Base-by-base conservation (phyloP, 2,797 vertebrate genomes). In the Buceros bicornis region DNA sequence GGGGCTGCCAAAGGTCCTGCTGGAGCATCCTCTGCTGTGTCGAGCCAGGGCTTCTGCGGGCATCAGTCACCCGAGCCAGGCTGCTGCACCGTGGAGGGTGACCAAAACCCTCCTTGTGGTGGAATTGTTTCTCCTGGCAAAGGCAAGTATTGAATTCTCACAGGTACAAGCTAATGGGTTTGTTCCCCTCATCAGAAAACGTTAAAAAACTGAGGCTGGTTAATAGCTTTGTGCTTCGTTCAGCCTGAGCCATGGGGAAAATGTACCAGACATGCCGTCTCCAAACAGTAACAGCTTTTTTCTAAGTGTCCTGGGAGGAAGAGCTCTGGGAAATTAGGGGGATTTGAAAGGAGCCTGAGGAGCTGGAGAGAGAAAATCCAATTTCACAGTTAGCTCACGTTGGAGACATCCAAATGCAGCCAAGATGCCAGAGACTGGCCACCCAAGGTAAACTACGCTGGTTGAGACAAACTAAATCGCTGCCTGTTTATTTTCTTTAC, bases 1-100 rank as follows among this genome's bases (percentile, higher is more conserved):
- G 6, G 45, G 35, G 58, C 74, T 25, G 22, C 8, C 1, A 17
- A 5, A 0, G 1, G 35, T 37, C 53, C 70, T 26, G 54, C 57
- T 2, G 2, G 33, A n/a, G 54, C 53, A 31, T 48, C 40, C 54
- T 53, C 60, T 1, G 0, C 1, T 2, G 22, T 4, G 19, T 4
- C 4, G 2, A 10, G 35, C 50, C 4, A 14, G 40, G 20, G 28
- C 7, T 4, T 16, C 71, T 35, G 42, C 2, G 0, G 70, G 50
- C 42, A 28, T 33, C 43, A 1, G 50, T 26, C 42, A 12, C 45
- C 51, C 2, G 2, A 19, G 45, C 62, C 2, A 0, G n/a, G 70
- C 33, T 20, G 53, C 71, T n/a, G 71, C 13, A 3, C 5, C 8
- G 16, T 2, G 1, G 26, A 67, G 18, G 16, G 35, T 3, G 24